Percentiles rank a stretch among this genome's conserved stretches.
Evolutionary conservation across 2,113 vertebrate genomes (phyloP).

Genomic region (Hydropotes inermis): DNA sequence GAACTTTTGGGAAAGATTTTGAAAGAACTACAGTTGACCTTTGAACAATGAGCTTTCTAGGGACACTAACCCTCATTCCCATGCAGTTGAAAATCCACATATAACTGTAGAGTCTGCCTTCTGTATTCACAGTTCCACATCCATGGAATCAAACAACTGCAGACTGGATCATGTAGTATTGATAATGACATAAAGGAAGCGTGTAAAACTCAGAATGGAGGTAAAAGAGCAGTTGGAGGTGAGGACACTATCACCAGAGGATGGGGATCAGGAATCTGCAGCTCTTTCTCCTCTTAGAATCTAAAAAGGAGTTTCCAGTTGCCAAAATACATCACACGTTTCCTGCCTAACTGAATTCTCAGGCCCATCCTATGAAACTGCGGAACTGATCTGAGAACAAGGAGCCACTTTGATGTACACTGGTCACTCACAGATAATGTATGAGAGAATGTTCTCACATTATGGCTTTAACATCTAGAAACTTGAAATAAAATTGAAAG

Average conservation of each 20-base stretch:
- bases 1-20: neutral
- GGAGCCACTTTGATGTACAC: neutral
- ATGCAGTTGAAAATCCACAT: neutral
- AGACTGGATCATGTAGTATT: neutral
- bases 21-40: neutral
- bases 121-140: neutral
- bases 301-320: neutral
- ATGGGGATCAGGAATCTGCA: neutral
- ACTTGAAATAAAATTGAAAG: neutral
- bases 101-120: neutral
- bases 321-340: neutral
- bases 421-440: neutral
- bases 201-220: neutral
- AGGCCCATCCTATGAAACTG: neutral
- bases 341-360: neutral
- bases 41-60: neutral
- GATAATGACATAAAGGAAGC: slow-evolving; percentile 16
- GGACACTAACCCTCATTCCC: neutral
- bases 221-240: neutral
- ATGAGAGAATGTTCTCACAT: neutral
- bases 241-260: neutral
- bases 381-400: neutral
- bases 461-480: neutral
- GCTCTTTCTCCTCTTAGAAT: neutral
- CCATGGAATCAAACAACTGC: neutral